Evolutionary conservation across 1,140 invertebrate genomes (phyloP).

Genomic region (Danaus plexippus): DNA sequence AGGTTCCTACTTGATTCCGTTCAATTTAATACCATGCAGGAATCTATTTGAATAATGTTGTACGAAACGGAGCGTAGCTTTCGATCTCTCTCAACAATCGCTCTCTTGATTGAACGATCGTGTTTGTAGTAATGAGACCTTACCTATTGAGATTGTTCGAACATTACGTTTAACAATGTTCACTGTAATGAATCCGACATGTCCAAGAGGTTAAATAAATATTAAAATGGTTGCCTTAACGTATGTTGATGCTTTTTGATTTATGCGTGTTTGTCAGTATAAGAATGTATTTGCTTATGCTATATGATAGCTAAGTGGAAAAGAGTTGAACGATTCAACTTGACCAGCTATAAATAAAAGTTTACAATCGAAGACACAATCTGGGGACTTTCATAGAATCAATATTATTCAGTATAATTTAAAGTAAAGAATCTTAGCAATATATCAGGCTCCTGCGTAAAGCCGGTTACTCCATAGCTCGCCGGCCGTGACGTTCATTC

Average conservation of each 20-base stretch:
- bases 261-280: no score
- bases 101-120: slow-evolving; percentile 43
- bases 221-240: slow-evolving; percentile 27
- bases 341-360: no score
- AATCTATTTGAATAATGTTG: slow-evolving; percentile 52
- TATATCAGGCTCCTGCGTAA: slow-evolving; percentile 48
- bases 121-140: slow-evolving; percentile 43
- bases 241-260: slow-evolving; percentile 6
- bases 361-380: no score
- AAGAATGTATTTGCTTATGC: slow-evolving; percentile 3
- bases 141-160: slow-evolving; percentile 36
- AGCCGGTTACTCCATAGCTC: slow-evolving; percentile 43
- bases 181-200: slow-evolving; percentile 45
- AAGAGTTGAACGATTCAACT: no score
- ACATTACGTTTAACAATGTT: slow-evolving; percentile 41
- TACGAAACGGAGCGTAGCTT: slow-evolving; percentile 48
- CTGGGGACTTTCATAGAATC: slow-evolving; percentile 1
- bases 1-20: slow-evolving; percentile 28
- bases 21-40: slow-evolving; percentile 35
- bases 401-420: slow-evolving; percentile 19
- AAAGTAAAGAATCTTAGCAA: slow-evolving; percentile 29
- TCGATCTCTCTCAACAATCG: slow-evolving; percentile 50
- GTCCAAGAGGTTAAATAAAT: slow-evolving; percentile 33
- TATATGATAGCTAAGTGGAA: no score
- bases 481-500: slow-evolving; percentile 64